Evolutionary conservation across 2,113 vertebrate species (phyloP), one percentile per base, ranked within the genome.

Genomic region (Bombycilla garrulus): DNA sequence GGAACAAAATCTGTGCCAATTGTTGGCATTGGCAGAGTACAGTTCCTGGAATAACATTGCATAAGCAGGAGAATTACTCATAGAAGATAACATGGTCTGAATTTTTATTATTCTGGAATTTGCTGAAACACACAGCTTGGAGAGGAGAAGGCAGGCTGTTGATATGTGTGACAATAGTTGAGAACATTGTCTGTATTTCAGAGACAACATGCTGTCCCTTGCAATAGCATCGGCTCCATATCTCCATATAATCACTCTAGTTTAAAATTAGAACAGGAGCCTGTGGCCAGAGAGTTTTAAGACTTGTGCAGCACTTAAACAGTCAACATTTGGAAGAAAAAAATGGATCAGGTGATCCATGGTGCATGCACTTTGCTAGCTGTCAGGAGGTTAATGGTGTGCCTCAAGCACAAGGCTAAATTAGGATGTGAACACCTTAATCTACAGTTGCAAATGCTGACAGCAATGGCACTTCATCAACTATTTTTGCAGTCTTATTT

Each of bases 401-500:
- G 60, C 69, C 64, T 92, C 71, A 74, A 91, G 80, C 81, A 93
- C 48, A 54, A 67, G 69, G 70, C 94, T 96, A 90, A 96, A 96
- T 82, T 92, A 88, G 74, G 71, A 91, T 86, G 72, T 56, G 82
- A 95, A 88, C 88, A 82, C 80, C 86, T 96, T 96, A 67, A 71
- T 90, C 92, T 95, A 72, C 77, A 94, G 89, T 95, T 96, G 81
- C 77, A 96, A 96, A 94, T 61, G 73, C 66, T 92, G 88, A 88
- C 94, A 94, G 86, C 86, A 95, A 60, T 57, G 74, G 64, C 81
- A 92, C 69, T 66, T 62, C 74, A 86, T 85, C 86, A 92, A 92
- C 88, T 84, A 77, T 58, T 97, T 96, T 90, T 96, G 90, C 92
- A 86, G 94, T 81, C 86, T 93, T 96, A 90, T 97, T 96, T 95